Base-by-base conservation (phyloP, 1,140 invertebrate species). In the Asobara japonica region DNA sequence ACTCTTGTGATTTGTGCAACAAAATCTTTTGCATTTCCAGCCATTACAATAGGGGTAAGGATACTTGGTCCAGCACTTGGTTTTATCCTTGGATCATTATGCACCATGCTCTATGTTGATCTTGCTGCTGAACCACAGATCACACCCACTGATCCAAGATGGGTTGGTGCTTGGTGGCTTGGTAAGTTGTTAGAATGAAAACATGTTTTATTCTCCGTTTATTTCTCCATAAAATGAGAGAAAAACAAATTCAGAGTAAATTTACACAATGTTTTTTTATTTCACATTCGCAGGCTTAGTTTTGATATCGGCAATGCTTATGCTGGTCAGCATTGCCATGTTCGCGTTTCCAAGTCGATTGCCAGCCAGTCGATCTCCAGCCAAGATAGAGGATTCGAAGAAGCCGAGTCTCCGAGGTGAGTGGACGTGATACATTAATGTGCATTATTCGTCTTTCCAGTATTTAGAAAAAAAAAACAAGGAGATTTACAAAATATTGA, bases 151-250 rank as follows among this genome's bases (percentile, higher is more conserved):
- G 94, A 97, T 88, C 94, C 95, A 0, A 90, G 93, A 84, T 97
- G 95, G 95, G 92, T 97, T 22, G 95, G 95, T 20, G 95, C 95
- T 45, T 97, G 95, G 96, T 97, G 95, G 95, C 87, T 97, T 30
- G 94, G 94, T 92, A 87, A 91, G 87, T 80, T 48, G 2, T 66
- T 36, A 56, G 41, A 60, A 70, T 61, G 31, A 22, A 66, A 64
- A 66, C 36, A 6, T 16, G 27, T 30, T 13, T 29, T 11, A 73
- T 60, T 29, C 16, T 71, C 8, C 4, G 3, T 30, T 60, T 41
- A n/a, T n/a, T n/a, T n/a, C n/a, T n/a, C n/a, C n/a, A 38, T 20
- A 31, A 36, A 31, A 29, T 20, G 18, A 18, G 3, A n/a, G 25
- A 13, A 4, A 18, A 65, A n/a, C n/a, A 27, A 67, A 41, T 16